Base-by-base conservation (phyloP, 2,888 invertebrate genomes). In the Calameuta filiformis region DNA sequence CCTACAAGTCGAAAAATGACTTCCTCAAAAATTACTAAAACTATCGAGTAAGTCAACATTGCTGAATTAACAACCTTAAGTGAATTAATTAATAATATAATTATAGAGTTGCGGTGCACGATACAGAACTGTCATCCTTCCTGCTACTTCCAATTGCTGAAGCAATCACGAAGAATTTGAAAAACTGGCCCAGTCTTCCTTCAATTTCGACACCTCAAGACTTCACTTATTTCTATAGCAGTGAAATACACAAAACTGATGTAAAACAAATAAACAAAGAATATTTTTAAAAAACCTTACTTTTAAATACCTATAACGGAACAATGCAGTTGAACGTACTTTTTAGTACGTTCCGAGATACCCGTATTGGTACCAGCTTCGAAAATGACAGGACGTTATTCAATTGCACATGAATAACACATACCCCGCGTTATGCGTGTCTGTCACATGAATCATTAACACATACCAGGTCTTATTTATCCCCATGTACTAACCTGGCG, bases 401-500 rank as follows among this genome's bases (percentile, higher is more conserved):
- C 23, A 56, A 56, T 56, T 56, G 23, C 23, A 23, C 56, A 1
- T 23, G 56, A 56, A 56, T 56, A 1, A 56, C 15, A 56, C 1
- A 23, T 56, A 56, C 71, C 30, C 12, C 31, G 33, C 33, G 31
- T 71, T 31, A 71, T 12, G 15, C 71, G 23, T 33, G 34, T 11
- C 12, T n/a, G 31, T 31, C 33, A 23, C 71, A 71, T 15, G 71
- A 71, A 71, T 71, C 33, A 34, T 71, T 34, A 31, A 71, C 30
- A 71, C 12, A 9, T 71, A 12, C 15, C 71, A 34, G 71, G 2
- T 71, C 71, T 33, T 23, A 34, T 34, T 71, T 71, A 33, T 71
- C 31, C 31, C 71, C 71, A 12, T 34, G 33, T 12, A 71, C 71
- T 6, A 23, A 34, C 71, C 12, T 6, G 79, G 77, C 80, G 75